Evolutionary conservation across 2,888 invertebrate genomes (phyloP), one percentile per base, ranked within the genome.

Genomic region (Hanleya hanleyi): DNA sequence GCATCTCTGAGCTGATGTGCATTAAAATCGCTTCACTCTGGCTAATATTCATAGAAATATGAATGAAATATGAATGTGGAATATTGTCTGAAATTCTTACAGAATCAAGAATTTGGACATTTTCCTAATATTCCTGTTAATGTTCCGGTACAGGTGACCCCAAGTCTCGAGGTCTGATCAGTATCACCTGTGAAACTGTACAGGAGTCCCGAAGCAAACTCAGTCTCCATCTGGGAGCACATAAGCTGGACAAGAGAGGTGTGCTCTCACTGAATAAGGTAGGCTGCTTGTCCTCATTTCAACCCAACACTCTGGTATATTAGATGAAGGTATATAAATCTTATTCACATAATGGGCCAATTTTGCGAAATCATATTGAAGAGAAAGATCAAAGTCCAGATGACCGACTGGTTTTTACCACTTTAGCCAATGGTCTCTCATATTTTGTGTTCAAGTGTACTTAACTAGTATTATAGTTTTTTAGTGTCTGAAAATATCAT

Each of bases 131-230:
- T n/a, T n/a, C n/a, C n/a, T n/a, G n/a, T n/a, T n/a, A n/a, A n/a
- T n/a, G n/a, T n/a, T n/a, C n/a, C n/a, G n/a, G n/a, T n/a, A 1
- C 73, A 86, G 86, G 83, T 57, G 78, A 81, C 26, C 77, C 85
- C 3, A 77, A 79, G 68, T 69, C 81, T 18, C 77, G 86, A 12
- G 86, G 86, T 33, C 70, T 80, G n/a, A 80, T 86, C 38, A 78
- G 75, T 41, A 80, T 86, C 9, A 84, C 85, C 7, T 76, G 84
- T 6, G 86, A 85, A 65, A 33, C 82, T 0, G 71, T 86, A 18
- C 61, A 67, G 32, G 76, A 77, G 22, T 78, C 80, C 1, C 74
- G 77, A 33, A 79, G 83, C 67, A 81, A 78, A 66, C 78, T 83
- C 0, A 77, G 78, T 38, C 35, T 85, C 3, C 86, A 86, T 67